Evolutionary conservation across 2,888 invertebrate genomes (phyloP), one percentile per base, ranked within the genome.

Genomic region (Myopa testacea): DNA sequence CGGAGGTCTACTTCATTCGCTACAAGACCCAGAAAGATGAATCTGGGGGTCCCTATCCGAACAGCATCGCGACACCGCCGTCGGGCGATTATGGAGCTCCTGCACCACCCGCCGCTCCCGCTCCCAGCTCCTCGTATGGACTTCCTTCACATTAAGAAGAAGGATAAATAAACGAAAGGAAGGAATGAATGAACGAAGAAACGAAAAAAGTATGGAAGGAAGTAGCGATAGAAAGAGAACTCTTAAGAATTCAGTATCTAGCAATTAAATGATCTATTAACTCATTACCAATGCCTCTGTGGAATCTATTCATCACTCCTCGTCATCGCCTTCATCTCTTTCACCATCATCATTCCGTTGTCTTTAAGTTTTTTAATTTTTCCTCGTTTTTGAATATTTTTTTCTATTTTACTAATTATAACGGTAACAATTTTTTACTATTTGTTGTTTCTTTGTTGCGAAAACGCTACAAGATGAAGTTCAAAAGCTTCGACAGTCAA

Each of bases 1-100:
- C 94, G 26, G 94, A 94, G 89, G 94, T 94, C 63, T 94, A 93
- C 90, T 94, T 94, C 89, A 94, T 94, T 87, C 91, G 93, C 85
- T 94, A 94, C 90, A 94, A 94, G 90, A 94, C 94, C 77, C 93
- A 93, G 82, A 89, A 89, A 83, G 89, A 89, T 81, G 89, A 89
- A 79, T 83, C 86, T 69, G 37, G 37, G 4, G 88, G 88, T 14
- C 88, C 89, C 55, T 89, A 89, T 81, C 89, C 89, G 71, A 88
- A 88, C 79, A 88, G 88, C 78, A 87, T 89, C 83, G 84, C 87
- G 37, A 88, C 89, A 71, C 82, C 83, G 4, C 83, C 83, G 76
- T 84, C 87, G 26, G 84, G 84, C 60, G 89, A 89, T 65, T 89
- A 89, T 82, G 89, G 89, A 79, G 87, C 88, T 45, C 88, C 89